Evolutionary conservation across 2,113 vertebrate species (phyloP).

Genomic region (Sarotherodon lohbergeri): DNA sequence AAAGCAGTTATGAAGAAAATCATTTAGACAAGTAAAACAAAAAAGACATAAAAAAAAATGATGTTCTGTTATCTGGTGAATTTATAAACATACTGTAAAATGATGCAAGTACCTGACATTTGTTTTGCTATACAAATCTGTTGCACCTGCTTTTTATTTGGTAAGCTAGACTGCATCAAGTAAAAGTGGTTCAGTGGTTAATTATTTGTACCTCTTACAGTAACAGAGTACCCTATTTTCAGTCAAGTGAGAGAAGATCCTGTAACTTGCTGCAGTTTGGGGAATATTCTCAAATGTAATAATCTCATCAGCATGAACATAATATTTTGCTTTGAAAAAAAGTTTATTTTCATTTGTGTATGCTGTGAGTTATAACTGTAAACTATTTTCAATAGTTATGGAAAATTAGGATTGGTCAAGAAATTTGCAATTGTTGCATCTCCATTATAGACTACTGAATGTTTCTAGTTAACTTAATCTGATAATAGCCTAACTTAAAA

Average conservation of each 20-base stretch:
- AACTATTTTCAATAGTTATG: background rate
- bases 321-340: background rate
- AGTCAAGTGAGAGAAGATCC: background rate
- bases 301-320: background rate
- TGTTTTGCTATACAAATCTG: background rate
- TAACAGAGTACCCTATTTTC: background rate
- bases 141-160: background rate
- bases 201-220: background rate
- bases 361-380: background rate
- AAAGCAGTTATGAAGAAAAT: background rate
- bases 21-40: background rate
- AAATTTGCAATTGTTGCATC: background rate
- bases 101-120: background rate
- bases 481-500: background rate
- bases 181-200: background rate
- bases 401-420: background rate
- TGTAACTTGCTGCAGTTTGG: background rate
- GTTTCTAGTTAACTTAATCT: background rate
- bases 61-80: background rate
- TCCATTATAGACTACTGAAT: background rate
- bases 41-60: background rate
- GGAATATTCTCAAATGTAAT: background rate
- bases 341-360: background rate
- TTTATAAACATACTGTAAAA: background rate
- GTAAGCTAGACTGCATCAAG: background rate